Evolutionary conservation across 1,140 invertebrate genomes (phyloP).

Genomic region (Geopemphigus sp.): DNA sequence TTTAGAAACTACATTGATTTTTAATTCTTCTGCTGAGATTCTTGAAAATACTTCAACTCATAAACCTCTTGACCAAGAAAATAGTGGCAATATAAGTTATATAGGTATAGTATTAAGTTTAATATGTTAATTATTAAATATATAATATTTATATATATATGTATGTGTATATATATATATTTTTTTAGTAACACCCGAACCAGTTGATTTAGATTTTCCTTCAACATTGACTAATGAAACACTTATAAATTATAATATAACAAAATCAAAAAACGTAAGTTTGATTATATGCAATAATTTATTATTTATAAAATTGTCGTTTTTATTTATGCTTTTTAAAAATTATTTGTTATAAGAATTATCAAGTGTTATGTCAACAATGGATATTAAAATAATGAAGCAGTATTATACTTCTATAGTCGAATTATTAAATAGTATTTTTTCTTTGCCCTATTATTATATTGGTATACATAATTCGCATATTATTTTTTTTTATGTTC

Average conservation of each 20-base stretch:
- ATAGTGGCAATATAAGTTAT: slow-evolving; percentile 10
- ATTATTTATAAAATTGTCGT: neutral
- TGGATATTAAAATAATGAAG: too few relatives aligned
- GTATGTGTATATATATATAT: neutral
- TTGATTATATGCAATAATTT: slow-evolving; percentile 5
- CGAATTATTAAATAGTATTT: too few relatives aligned
- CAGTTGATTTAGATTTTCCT: slow-evolving; percentile 35
- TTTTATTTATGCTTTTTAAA: too few relatives aligned
- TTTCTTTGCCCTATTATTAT: too few relatives aligned
- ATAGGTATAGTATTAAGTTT: slow-evolving; percentile 9
- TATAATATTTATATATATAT: neutral
- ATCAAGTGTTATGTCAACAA: too few relatives aligned
- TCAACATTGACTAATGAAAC: slow-evolving; percentile 56
- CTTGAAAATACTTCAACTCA: neutral
- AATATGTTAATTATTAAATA: neutral
- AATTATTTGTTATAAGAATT: too few relatives aligned
- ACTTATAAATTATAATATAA: slow-evolving; percentile 59
- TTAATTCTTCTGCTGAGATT: neutral
- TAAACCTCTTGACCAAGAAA: neutral
- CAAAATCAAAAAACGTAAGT: slow-evolving; percentile 55
- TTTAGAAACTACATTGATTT: neutral
- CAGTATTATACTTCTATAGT: too few relatives aligned
- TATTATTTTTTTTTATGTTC: too few relatives aligned
- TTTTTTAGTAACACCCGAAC: slow-evolving; percentile 28
- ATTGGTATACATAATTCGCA: too few relatives aligned